Evolutionary conservation across 2,888 invertebrate genomes (phyloP), one percentile per base, ranked within the genome.

Genomic region (Camponotus fellah): DNA sequence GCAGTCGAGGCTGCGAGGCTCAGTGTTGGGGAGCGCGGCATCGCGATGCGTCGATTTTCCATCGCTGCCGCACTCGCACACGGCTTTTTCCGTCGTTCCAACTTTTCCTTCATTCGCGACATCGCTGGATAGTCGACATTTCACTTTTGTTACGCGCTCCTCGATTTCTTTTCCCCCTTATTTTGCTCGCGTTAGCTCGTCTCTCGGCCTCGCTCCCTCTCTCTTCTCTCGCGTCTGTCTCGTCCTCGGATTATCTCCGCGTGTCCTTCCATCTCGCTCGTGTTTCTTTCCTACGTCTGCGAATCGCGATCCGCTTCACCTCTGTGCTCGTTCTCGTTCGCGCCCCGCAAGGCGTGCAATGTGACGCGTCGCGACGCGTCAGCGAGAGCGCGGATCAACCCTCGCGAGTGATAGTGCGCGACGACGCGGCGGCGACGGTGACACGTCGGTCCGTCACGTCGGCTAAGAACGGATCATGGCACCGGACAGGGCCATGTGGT

Each of bases 1-100:
- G 92, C 95, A 81, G 89, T 95, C 95, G 85, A 94, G 94, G 92
- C 93, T 91, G 95, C 94, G 95, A 95, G 91, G 94, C 95, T 93
- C 93, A 94, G 94, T 94, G 93, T 93, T 92, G 91, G 93, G 91
- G 91, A 94, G 92, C 93, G 93, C 93, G 92, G 92, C 93, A 91
- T 89, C 94, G 94, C 92, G 94, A 94, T 94, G 95, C 93, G 93
- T 94, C 92, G 92, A 89, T 88, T 91, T 90, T 90, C 88, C 92
- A 92, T 90, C 91, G 92, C 91, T 92, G 91, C 91, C 92, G 91
- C 90, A 91, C 92, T 93, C 91, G 88, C 86, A 88, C 86, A 88
- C 87, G 87, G 89, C 84, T 88, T 89, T 86, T 85, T 85, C 68
- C 85, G 86, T 88, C 89, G 88, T 76, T 84, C 80, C 34, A 68